phyloP scores from a whole-genome alignment of 1,140 invertebrate genomes.

The Megalonaias nervosa region DNA sequence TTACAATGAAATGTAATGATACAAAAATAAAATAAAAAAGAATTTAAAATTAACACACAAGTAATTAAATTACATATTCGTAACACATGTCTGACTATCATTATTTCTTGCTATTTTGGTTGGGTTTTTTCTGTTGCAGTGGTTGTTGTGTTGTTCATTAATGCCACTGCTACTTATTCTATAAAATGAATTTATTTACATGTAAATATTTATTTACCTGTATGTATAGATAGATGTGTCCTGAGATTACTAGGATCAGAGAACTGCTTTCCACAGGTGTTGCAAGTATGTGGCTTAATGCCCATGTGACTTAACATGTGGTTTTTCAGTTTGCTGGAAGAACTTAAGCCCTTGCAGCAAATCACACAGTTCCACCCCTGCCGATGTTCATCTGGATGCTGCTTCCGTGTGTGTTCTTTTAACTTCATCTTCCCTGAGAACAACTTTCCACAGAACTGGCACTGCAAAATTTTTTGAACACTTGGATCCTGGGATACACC shows the following conservation, averaged over 20 bases:
- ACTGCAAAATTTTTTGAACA: slow-evolving; percentile 23
- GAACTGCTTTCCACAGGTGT: slow-evolving; percentile 51
- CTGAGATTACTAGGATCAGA: slow-evolving; percentile 53
- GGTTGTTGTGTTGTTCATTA: no score
- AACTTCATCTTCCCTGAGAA: slow-evolving; percentile 13
- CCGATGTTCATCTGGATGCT: slow-evolving; percentile 27
- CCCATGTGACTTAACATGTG: slow-evolving; percentile 49
- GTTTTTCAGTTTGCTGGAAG: slow-evolving; percentile 42
- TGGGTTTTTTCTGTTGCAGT: no score
- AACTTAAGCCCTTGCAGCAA: slow-evolving; percentile 41
- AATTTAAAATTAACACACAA: no score
- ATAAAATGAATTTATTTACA: no score
- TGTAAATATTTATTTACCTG: slow-evolving; percentile 36
- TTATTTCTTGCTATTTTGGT: no score
- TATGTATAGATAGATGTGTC: slow-evolving; percentile 47
- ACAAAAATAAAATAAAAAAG: no score
- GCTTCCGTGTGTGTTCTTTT: slow-evolving; percentile 8
- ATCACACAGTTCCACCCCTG: slow-evolving; percentile 34
- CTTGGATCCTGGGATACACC: slow-evolving; percentile 32
- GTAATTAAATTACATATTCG: no score
- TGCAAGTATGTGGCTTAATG: slow-evolving; percentile 48
- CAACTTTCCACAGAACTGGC: slow-evolving; percentile 19
- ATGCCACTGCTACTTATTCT: no score
- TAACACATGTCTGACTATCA: no score
- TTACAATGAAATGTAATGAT: no score